Evolutionary conservation across 2,888 invertebrate species (phyloP).

Genomic region (Drosophila monieri): DNA sequence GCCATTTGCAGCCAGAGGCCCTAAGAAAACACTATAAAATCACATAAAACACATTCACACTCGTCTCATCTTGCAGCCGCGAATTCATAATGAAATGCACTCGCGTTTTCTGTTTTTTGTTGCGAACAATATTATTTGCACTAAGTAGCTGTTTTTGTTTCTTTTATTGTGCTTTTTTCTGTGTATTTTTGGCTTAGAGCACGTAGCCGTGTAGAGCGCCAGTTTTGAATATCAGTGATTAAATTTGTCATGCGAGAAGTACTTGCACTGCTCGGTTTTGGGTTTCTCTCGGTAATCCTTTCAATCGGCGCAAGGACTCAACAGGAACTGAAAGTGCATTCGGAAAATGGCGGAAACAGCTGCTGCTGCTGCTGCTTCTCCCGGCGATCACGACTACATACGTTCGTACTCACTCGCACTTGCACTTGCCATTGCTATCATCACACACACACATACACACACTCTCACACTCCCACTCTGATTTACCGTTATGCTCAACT

Average conservation of each 20-base stretch:
- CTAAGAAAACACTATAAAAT: slow-evolving; percentile 55
- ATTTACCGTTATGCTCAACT: slow-evolving; percentile 62
- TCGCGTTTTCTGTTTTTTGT: slow-evolving; percentile 27
- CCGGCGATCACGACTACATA: slow-evolving; percentile 57
- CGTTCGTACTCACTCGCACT: slow-evolving; percentile 32
- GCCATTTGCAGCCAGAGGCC: slow-evolving; percentile 18
- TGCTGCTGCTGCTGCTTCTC: slow-evolving; percentile 15
- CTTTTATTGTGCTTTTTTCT: slow-evolving; percentile 4
- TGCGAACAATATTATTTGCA: slow-evolving; percentile 20
- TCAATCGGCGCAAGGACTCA: slow-evolving; percentile 51
- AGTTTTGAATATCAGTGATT: slow-evolving; percentile 20
- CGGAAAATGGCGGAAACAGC: slow-evolving; percentile 46
- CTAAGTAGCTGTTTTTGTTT: slow-evolving; percentile 12
- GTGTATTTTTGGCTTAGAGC: slow-evolving; percentile 12
- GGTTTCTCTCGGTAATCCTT: slow-evolving; percentile 25
- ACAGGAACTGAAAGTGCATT: slow-evolving; percentile 51
- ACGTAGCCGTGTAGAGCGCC: slow-evolving; percentile 31
- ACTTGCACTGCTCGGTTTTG: slow-evolving; percentile 10
- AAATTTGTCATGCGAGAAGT: not conserved
- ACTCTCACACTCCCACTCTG: slow-evolving; percentile 30
- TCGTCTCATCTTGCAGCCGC: slow-evolving; percentile 41
- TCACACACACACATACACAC: not conserved
- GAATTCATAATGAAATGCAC: slow-evolving; percentile 45
- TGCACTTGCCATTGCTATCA: not conserved
- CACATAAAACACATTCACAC: slow-evolving; percentile 58